Base-by-base conservation (phyloP, 2,888 invertebrate species). In the Eulithis testata region DNA sequence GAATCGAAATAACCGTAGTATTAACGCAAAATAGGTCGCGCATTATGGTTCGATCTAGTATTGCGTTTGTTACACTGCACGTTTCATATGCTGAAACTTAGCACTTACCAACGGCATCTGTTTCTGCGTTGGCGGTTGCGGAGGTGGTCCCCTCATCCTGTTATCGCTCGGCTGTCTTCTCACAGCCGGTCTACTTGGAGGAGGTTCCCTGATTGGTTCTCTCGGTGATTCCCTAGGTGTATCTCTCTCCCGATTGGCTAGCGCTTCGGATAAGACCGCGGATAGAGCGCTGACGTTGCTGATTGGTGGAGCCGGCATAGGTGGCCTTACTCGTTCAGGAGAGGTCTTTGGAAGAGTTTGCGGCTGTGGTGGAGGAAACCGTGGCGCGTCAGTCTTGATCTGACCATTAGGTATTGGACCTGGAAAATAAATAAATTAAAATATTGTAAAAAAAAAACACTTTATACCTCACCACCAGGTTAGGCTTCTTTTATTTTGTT, bases 101-200 rank as follows among this genome's bases (percentile, higher is more conserved):
- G 14, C 21, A 65, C 93, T 93, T 78, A 95, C 95, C 90, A 94
- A 93, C 77, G 94, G 94, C 90, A 96, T 94, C 73, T 94, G 95
- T 80, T 96, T 95, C 78, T 94, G 95, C 57, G 96, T 95, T 63
- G 97, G 97, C 31, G 97, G 96, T 74, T 96, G 95, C 11, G 98
- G 97, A 40, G 97, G 97, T 40, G 97, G 97, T 52, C 97, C 97
- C 76, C 97, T 94, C 70, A 83, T 80, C 70, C 88, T 83, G 11
- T 81, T 85, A 70, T 91, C 91, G 65, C 90, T 91, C 2, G 91
- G 88, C 66, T 91, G 91, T 69, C 92, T 82, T 77, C 83, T 86
- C 12, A 73, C 69, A 37, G 59, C 58, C 4, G 73, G 73, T 52
- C 66, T 59, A 36, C 62, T 53, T 21, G 52, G 60, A 1, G 65